Evolutionary conservation across 2,113 vertebrate species (phyloP).

Genomic region (Smithornis capensis): DNA sequence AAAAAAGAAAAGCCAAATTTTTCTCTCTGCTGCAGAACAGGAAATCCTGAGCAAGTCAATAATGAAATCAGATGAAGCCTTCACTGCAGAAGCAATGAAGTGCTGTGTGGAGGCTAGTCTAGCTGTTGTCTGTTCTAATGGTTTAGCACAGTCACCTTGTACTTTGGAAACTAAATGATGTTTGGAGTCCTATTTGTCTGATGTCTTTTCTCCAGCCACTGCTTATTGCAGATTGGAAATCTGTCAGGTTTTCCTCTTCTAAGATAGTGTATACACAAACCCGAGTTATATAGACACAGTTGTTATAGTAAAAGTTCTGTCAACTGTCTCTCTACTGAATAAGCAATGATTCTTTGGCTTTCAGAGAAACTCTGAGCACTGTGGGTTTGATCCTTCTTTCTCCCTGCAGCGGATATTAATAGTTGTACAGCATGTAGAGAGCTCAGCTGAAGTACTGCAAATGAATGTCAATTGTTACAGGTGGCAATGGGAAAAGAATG

Average conservation of each 20-base stretch:
- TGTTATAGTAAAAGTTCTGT: conserved; percentile 2
- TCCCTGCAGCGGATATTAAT: neutral
- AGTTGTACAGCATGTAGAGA: neutral
- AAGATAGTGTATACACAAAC: neutral
- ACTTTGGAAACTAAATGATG: neutral
- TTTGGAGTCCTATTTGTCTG: neutral
- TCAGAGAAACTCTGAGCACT: neutral
- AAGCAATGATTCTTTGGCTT: neutral
- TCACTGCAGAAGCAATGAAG: neutral
- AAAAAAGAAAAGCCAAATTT: neutral
- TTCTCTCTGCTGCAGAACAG: neutral
- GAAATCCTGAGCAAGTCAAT: neutral
- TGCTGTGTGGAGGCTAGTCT: neutral
- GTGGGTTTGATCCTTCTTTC: neutral
- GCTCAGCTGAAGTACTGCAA: neutral
- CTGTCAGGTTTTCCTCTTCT: neutral
- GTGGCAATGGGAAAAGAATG: neutral
- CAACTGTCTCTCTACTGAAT: neutral
- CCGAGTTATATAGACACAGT: neutral
- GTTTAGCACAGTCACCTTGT: neutral
- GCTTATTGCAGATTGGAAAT: neutral
- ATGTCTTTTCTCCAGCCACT: neutral
- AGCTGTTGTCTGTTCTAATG: neutral
- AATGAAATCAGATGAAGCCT: conserved; percentile 17
- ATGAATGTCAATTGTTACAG: neutral